These are phyloP conservation scores for Trachurus trachurus DNA, from an alignment of 2,797 vertebrate species.

Conservation along the genomic window DNA sequence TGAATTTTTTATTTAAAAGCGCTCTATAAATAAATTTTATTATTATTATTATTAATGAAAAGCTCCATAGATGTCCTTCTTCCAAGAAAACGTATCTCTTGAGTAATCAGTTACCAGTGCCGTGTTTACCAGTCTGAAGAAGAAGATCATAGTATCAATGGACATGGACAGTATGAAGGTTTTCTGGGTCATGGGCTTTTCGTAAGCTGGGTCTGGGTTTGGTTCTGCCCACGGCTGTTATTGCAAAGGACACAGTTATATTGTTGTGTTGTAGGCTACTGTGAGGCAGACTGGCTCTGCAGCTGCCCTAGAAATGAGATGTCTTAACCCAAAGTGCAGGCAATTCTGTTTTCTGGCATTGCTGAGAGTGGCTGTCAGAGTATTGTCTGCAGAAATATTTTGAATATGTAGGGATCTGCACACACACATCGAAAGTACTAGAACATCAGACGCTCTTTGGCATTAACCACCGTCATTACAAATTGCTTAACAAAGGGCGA, in stretches of 20 bases:
- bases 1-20: no score
- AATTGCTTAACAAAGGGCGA: conserved; percentile 11
- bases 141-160: background rate
- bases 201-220: background rate
- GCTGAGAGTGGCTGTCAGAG: conserved; percentile 24
- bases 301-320: conserved; percentile 52
- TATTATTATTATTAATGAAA: no score
- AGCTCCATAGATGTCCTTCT: no score
- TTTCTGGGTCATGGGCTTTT: conserved; percentile 6
- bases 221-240: background rate
- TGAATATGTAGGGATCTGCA: background rate
- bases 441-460: background rate
- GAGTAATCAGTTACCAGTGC: background rate
- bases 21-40: no score
- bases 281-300: conserved; percentile 14
- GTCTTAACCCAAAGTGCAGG: conserved; percentile 13
- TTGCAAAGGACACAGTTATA: background rate
- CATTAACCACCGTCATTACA: conserved; percentile 13
- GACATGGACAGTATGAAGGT: background rate
- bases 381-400: background rate
- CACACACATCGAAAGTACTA: background rate
- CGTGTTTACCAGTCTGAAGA: background rate
- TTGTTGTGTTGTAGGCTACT: conserved; percentile 1
- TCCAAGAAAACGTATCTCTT: background rate
- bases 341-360: conserved; percentile 14